Evolutionary conservation across 30 jellyfish, hydroid and myxozoan genomes (phyloP), one percentile per base, ranked within the genome.

Genomic region (Aurelia sp.): DNA sequence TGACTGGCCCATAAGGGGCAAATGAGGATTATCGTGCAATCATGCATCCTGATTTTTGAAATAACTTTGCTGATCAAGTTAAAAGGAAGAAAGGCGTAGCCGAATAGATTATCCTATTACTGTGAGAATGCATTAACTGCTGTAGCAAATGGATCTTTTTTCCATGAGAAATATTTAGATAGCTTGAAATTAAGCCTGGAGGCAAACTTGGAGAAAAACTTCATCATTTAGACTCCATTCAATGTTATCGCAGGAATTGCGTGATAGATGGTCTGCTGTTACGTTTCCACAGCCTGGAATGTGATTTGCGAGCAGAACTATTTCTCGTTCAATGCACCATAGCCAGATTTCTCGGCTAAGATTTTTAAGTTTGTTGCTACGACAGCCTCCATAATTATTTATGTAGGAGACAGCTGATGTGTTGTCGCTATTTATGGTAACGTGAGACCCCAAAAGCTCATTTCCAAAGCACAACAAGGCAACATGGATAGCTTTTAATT

Each of bases 81-180:
- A 72, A 81, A 81, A 44, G 91, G 91, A 31, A 85, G 84, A 31
- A 67, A 81, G 30, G 91, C 85, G 58, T 81, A 81, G 23, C 75
- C 71, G 65, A 51, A 81, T 30, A 22, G 13, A 10, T 52, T 19
- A 27, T 60, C 66, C 84, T 85, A 81, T 13, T 20, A 10, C 7
- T 55, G 78, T 8, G 62, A 62, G 55, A 81, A 72, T 0, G 91
- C 68, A 37, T 67, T 70, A 1, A 37, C 48, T 37, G 48, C 48
- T 4, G 48, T 37, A 37, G 48, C 48, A 37, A 35, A 37, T 37
- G 48, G 48, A 6, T 37, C 48, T 3, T 37, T 37, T 37, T 37
- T 37, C 48, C 48, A 37, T 37, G 48, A 37, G 6, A 37, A 37
- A 37, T 37, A 37, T 37, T 37, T 0, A 37, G 48, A 37, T 37